A percentile compares a stretch with the other conserved stretches of the same genome.
These are phyloP conservation scores for Podarcis muralis DNA, from an alignment of 2,113 vertebrate species.

Conservation along the genomic window DNA sequence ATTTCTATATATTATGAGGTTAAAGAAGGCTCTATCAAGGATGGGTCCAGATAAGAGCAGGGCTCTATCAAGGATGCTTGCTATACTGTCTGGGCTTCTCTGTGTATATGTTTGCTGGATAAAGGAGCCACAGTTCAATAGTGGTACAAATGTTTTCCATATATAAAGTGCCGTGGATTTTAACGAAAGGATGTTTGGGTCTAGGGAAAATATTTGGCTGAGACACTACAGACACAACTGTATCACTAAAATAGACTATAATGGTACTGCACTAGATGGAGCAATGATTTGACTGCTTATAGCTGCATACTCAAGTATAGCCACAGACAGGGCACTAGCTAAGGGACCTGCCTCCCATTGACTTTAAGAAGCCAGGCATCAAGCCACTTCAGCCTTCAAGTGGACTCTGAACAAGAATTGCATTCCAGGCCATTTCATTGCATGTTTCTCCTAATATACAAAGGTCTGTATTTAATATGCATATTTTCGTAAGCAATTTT, in stretches of 20 bases:
- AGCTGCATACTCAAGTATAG: background rate
- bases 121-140: background rate
- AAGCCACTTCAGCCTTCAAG: background rate
- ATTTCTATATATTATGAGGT: background rate
- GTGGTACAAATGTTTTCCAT: background rate
- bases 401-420: background rate
- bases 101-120: background rate
- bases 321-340: background rate
- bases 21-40: no score
- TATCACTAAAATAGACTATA: background rate
- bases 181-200: background rate
- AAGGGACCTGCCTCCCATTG: background rate
- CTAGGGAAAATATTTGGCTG: background rate
- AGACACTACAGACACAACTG: no score
- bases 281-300: background rate
- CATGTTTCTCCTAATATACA: no score
- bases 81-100: background rate
- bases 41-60: background rate
- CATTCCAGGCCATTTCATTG: background rate
- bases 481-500: no score
- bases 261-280: background rate
- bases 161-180: background rate
- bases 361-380: background rate
- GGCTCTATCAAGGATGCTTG: background rate
- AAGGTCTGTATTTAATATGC: no score